A percentile compares a stretch with the other conserved stretches of the same genome.
These are phyloP conservation scores for Polyergus mexicanus DNA, from an alignment of 1,140 invertebrate species.

Conservation along the genomic window DNA sequence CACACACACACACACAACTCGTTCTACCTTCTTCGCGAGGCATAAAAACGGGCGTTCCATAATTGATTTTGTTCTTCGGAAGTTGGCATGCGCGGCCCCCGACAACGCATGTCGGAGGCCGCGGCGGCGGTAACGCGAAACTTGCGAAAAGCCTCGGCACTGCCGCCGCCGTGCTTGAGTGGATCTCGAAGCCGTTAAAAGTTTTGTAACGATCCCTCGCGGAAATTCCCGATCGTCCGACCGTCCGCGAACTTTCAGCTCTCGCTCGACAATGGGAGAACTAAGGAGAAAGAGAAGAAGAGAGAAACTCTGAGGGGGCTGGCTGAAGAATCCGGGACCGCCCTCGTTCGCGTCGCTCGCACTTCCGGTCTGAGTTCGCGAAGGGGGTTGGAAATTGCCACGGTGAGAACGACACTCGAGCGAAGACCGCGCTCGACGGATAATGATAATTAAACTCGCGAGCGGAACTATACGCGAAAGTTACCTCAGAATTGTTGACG, in stretches of 20 bases:
- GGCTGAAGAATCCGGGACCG: constrained; percentile 35
- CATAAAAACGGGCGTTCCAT: constrained; percentile 80
- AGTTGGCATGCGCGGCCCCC: constrained; percentile 78
- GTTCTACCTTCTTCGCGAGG: constrained; percentile 60
- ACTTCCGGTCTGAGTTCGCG: constrained; percentile 44
- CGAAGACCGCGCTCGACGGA: not conserved
- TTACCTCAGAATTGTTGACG: not conserved
- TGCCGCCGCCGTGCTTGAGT: constrained; percentile 66
- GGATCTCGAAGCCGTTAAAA: constrained; percentile 80
- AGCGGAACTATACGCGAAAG: not conserved
- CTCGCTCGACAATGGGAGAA: constrained; percentile 39
- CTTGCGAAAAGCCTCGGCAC: constrained; percentile 72
- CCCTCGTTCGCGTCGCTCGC: constrained; percentile 53
- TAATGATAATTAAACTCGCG: constrained; percentile 45
- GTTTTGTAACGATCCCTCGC: constrained; percentile 80
- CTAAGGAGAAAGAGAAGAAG: constrained; percentile 27
- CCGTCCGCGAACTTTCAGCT: constrained; percentile 55
- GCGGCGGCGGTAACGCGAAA: constrained; percentile 71
- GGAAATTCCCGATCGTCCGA: constrained; percentile 78
- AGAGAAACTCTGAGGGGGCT: constrained; percentile 12
- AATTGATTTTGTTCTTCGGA: constrained; percentile 83
- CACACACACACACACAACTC: too few relatives aligned
- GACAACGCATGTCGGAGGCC: constrained; percentile 66
- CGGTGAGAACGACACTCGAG: constrained; percentile 44
- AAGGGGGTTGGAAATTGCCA: constrained; percentile 31